phyloP scores from a whole-genome alignment of 2,797 vertebrate genomes.

The Sparus aurata region DNA sequence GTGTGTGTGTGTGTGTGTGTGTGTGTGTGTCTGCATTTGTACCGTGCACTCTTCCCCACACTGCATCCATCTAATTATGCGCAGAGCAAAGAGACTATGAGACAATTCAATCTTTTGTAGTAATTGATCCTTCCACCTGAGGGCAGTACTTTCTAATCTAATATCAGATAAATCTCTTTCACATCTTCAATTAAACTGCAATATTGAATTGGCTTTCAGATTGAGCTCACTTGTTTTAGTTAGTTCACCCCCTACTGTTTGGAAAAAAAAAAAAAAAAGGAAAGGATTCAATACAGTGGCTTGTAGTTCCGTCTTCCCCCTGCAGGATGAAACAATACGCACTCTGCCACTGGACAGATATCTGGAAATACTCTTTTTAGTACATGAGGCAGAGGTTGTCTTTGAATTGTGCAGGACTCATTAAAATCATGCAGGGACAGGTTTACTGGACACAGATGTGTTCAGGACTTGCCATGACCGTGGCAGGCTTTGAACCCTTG shows the following conservation, averaged over 20 bases:
- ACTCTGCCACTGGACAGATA: slow-evolving; percentile 3
- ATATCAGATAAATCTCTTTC: slow-evolving; percentile 80
- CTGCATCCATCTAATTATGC: slow-evolving; percentile 71
- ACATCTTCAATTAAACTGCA: slow-evolving; percentile 80
- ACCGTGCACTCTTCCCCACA: slow-evolving; percentile 25
- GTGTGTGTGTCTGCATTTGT: slow-evolving; percentile 23
- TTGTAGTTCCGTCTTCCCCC: slow-evolving; percentile 54
- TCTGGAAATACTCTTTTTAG: slow-evolving; percentile 3
- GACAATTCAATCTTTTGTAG: slow-evolving; percentile 81
- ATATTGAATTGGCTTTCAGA: slow-evolving; percentile 59
- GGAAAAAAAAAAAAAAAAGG: background rate
- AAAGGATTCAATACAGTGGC: slow-evolving; percentile 2
- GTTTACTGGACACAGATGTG: slow-evolving; percentile 5
- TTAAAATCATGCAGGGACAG: background rate
- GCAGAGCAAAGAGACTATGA: slow-evolving; percentile 66
- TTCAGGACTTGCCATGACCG: background rate
- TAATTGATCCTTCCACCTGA: slow-evolving; percentile 88
- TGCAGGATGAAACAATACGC: slow-evolving; percentile 45
- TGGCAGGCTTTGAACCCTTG: slow-evolving; percentile 9
- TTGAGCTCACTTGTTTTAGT: slow-evolving; percentile 52
- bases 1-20: slow-evolving; percentile 11
- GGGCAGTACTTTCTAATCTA: slow-evolving; percentile 88
- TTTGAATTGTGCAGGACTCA: background rate
- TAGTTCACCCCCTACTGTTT: slow-evolving; percentile 42
- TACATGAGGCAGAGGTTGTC: background rate